These are phyloP conservation scores for Zoanthus sansibaricus DNA, from an alignment of 92 coral and sea anemone species.

Conservation along the genomic window DNA sequence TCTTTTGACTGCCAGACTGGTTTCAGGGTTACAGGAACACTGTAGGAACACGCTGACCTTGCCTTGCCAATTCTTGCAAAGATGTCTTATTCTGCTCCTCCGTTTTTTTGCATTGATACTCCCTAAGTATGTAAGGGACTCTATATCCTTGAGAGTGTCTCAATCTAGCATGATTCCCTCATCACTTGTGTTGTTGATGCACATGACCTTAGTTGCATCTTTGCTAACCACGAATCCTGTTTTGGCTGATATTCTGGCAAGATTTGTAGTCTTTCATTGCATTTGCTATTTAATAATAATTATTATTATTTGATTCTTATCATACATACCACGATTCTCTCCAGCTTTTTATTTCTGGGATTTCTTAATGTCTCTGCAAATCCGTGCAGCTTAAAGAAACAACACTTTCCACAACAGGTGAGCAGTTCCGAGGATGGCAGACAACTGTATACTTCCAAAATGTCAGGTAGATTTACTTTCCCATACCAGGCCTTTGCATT, in stretches of 20 bases:
- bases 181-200: background rate
- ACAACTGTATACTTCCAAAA: no score
- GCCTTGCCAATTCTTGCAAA: background rate
- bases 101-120: background rate
- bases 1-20: background rate
- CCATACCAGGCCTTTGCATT: no score
- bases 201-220: conserved; percentile 3
- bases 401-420: no score
- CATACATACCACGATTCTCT: no score
- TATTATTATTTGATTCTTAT: no score
- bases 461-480: no score
- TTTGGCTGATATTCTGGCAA: conserved; percentile 13
- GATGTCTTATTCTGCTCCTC: background rate
- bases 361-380: no score
- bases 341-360: no score
- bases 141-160: background rate
- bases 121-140: background rate
- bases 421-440: no score
- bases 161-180: background rate
- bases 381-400: no score
- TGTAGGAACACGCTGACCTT: background rate
- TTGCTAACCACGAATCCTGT: background rate
- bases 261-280: conserved; percentile 11
- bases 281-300: background rate
- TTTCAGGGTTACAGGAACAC: background rate